Conservation (phyloP, 2,797 vertebrate genomes). For the Galagoides demidoff region DNA sequence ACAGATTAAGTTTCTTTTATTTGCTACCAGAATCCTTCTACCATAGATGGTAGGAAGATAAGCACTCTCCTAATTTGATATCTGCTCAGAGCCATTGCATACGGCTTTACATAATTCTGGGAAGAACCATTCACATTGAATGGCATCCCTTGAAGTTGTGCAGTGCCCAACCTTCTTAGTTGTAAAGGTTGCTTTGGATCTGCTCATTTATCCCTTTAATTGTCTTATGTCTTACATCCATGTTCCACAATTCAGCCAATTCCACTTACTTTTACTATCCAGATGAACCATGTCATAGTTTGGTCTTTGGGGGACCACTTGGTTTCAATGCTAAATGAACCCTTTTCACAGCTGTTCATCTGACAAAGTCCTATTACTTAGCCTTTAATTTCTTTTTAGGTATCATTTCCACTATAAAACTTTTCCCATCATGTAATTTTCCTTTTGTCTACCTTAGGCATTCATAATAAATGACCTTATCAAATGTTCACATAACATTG, state of each 20-base stretch:
- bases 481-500: neutral
- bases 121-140: neutral
- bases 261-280: constrained; percentile 33
- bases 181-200: neutral
- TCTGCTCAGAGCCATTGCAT: neutral
- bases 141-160: neutral
- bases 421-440: neutral
- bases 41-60: neutral
- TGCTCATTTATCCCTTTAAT: constrained; percentile 2
- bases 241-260: neutral
- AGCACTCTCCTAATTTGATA: neutral
- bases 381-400: neutral
- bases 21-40: neutral
- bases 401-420: neutral
- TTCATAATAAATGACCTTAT: constrained; percentile 24
- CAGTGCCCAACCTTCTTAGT: neutral
- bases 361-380: neutral
- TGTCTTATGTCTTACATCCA: neutral
- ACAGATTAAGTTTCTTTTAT: constrained; percentile 12
- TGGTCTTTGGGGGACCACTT: neutral
- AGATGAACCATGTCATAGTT: neutral
- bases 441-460: neutral
- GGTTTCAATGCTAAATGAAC: neutral
- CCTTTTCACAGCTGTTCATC: neutral
- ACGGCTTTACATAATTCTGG: neutral